These are phyloP conservation scores for Parazoanthus atlanticus DNA, from an alignment of 92 coral and sea anemone genomes.

Conservation along the genomic window DNA sequence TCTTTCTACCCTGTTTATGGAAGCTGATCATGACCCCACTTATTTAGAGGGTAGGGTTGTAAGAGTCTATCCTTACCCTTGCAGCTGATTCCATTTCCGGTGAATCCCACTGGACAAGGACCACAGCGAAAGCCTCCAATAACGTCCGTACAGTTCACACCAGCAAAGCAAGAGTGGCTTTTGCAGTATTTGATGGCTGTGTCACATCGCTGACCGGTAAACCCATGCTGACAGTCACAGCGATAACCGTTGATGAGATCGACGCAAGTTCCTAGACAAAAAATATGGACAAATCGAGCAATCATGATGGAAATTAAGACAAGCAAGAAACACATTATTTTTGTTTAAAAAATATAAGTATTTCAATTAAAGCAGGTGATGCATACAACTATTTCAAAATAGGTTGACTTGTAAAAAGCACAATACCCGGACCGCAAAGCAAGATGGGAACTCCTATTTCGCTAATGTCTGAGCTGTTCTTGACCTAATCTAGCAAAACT, in stretches of 20 bases:
- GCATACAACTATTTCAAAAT: too few relatives aligned
- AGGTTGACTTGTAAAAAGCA: too few relatives aligned
- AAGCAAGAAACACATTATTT: background rate
- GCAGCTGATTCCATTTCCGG: conserved; percentile 81
- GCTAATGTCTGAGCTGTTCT: too few relatives aligned
- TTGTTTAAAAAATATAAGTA: too few relatives aligned
- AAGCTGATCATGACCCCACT: too few relatives aligned
- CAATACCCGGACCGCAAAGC: too few relatives aligned
- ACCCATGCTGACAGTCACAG: conserved; percentile 70
- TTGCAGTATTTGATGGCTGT: conserved; percentile 54
- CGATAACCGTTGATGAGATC: conserved; percentile 61
- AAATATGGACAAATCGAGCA: background rate
- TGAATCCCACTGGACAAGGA: conserved; percentile 73
- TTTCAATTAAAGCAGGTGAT: too few relatives aligned
- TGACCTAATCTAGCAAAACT: too few relatives aligned
- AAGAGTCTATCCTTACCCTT: conserved; percentile 30
- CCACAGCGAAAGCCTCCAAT: conserved; percentile 59
- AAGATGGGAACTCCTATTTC: too few relatives aligned
- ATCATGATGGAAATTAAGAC: background rate
- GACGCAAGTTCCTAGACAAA: conserved; percentile 55
- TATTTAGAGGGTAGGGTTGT: too few relatives aligned
- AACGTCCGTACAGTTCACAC: conserved; percentile 66
- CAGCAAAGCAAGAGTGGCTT: conserved; percentile 65
- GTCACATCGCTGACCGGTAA: conserved; percentile 69
- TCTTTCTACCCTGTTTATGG: too few relatives aligned